Evolutionary conservation across 1,140 invertebrate genomes (phyloP).

Genomic region (Pseudomyrmex sp.): DNA sequence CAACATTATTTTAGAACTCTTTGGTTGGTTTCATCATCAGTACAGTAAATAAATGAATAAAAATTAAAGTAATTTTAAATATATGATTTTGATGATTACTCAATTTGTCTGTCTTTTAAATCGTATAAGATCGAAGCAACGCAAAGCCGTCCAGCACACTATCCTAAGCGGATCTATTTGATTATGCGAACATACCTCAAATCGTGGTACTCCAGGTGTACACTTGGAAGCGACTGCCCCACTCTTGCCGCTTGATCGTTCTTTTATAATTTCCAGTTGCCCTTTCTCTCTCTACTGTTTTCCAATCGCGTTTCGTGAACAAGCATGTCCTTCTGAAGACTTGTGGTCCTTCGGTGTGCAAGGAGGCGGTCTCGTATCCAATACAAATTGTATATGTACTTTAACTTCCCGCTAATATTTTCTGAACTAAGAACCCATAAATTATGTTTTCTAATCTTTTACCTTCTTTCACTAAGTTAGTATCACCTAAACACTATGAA

Average conservation of each 20-base stretch:
- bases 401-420: neutral
- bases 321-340: conserved; percentile 6
- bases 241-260: conserved; percentile 70
- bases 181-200: conserved; percentile 64
- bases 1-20: too few species aligned
- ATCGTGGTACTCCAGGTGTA: conserved; percentile 70
- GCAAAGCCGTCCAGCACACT: neutral
- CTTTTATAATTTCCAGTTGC: conserved; percentile 82
- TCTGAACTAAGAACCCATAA: neutral
- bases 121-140: neutral
- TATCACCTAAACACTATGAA: neutral
- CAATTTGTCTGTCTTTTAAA: neutral
- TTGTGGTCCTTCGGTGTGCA: conserved; percentile 32
- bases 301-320: conserved; percentile 11
- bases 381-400: neutral
- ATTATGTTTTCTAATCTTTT: conserved; percentile 28
- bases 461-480: conserved; percentile 36
- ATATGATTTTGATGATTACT: conserved; percentile 4
- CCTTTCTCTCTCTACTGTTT: conserved; percentile 65
- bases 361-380: neutral
- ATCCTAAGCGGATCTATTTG: conserved; percentile 11
- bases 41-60: neutral
- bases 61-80: neutral
- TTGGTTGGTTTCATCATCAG: neutral
- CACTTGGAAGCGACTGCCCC: conserved; percentile 78